Percentiles rank a stretch among this genome's conserved stretches.
phyloP scores from a whole-genome alignment of 2,797 vertebrate species.

The Eulemur mongoz region DNA sequence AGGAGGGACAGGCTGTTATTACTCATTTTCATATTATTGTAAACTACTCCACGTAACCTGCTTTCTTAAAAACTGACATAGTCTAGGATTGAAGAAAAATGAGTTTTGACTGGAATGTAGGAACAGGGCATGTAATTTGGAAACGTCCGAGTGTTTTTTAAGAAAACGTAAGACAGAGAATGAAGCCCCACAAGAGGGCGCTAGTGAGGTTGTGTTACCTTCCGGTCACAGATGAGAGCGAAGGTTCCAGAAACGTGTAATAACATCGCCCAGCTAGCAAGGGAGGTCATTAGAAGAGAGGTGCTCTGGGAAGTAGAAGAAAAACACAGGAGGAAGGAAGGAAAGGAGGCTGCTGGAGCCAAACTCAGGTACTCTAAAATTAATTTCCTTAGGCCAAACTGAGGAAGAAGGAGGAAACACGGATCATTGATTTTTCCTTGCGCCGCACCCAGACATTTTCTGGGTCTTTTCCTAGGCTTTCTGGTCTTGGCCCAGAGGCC shows the following conservation, averaged over 20 bases:
- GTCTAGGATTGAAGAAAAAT: not conserved
- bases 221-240: not conserved
- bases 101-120: not conserved
- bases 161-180: not conserved
- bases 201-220: not conserved
- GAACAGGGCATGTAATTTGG: not conserved
- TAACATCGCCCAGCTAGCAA: not conserved
- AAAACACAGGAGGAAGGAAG: not conserved
- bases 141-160: not conserved
- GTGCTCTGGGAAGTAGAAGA: not conserved
- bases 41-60: not conserved
- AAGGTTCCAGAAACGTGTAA: not conserved
- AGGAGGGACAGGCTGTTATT: not conserved
- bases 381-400: not conserved
- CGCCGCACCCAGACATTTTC: not conserved
- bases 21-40: not conserved
- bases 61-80: not conserved
- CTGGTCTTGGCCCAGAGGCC: not conserved
- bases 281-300: not conserved
- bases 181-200: not conserved
- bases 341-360: not conserved
- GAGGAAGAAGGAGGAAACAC: not conserved
- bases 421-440: not conserved
- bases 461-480: not conserved
- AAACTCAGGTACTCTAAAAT: not conserved